A percentile compares a stretch with the other conserved stretches of the same genome.
Conservation (phyloP, 2,888 invertebrate genomes). For the Nomada fucata region DNA sequence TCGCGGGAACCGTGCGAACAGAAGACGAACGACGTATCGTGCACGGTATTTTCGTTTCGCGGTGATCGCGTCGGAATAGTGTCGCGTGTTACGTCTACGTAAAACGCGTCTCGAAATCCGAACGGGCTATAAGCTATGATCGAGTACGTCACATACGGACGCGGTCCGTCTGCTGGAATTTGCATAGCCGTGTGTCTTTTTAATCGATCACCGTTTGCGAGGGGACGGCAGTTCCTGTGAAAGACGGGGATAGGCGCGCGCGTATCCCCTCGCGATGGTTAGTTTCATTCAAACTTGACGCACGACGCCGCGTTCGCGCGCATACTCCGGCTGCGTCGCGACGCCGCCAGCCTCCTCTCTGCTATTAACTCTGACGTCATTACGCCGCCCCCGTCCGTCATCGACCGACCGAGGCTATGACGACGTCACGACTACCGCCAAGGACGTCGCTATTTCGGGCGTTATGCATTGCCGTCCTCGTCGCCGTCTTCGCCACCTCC, state of each 20-base stretch:
- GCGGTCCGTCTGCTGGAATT: constrained; percentile 31
- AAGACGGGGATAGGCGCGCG: constrained; percentile 40
- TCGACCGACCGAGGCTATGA: constrained; percentile 76
- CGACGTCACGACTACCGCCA: constrained; percentile 80
- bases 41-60: not conserved
- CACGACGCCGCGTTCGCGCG: constrained; percentile 53
- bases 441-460: constrained; percentile 82
- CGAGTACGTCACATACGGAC: constrained; percentile 29
- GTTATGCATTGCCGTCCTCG: constrained; percentile 72
- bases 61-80: constrained; percentile 10
- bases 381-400: constrained; percentile 80
- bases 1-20: not conserved
- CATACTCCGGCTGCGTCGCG: constrained; percentile 62
- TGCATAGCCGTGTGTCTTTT: constrained; percentile 31
- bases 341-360: constrained; percentile 43
- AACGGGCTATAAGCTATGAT: not conserved
- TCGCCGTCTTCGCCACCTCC: constrained; percentile 59
- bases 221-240: not conserved
- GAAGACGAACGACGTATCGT: not conserved
- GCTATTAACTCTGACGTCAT: constrained; percentile 79
- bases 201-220: constrained; percentile 35
- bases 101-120: constrained; percentile 14
- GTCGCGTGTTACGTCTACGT: constrained; percentile 15
- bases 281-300: constrained; percentile 63
- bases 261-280: constrained; percentile 30